Evolutionary conservation across 2,888 invertebrate species (phyloP), one percentile per base, ranked within the genome.

Genomic region (Theristus sp.): DNA sequence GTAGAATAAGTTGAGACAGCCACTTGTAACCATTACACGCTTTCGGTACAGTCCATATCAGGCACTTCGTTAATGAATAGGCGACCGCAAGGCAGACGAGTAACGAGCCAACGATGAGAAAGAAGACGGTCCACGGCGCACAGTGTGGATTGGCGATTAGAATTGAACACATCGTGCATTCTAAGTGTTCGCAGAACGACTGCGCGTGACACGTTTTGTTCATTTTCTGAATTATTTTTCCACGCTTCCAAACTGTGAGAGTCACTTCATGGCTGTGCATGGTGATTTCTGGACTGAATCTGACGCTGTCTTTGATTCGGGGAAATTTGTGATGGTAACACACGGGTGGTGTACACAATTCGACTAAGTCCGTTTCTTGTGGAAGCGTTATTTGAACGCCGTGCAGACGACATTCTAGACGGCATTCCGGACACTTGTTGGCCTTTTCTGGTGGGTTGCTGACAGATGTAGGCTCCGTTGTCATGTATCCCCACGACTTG

Each of bases 171-270:
- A 57, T 24, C 1, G 6, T 6, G 53, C 60, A 60, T 17, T 38
- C 22, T 47, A 60, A 49, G 20, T 17, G 22, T 22, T 60, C 60
- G 28, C 60, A 60, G 24, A 60, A 60, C 2, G 60, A 22, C 28
- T 29, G 49, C 2, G 60, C 28, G 1, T 49, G 49, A 25, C 60
- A 60, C 2, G 2, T 24, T 1, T 22, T 1, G 26, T 25, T 31
- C 3, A 46, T 6, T 10, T 58, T 20, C 24, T 58, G 10, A 22
- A 58, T 28, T 26, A 46, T 17, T 3, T 3, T 1, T 10, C 58
- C 58, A 20, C 47, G 10, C 2, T 3, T 1, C 58, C 58, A 58
- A 10, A 46, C 26, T 26, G 38, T 58, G 46, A 27, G 28, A 6
- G 10, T 20, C 10, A 58, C 46, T 25, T 27, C 28, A 26, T 58